These are phyloP conservation scores for Platycheirus albimanus DNA, from an alignment of 2,888 invertebrate species.

Conservation along the genomic window DNA sequence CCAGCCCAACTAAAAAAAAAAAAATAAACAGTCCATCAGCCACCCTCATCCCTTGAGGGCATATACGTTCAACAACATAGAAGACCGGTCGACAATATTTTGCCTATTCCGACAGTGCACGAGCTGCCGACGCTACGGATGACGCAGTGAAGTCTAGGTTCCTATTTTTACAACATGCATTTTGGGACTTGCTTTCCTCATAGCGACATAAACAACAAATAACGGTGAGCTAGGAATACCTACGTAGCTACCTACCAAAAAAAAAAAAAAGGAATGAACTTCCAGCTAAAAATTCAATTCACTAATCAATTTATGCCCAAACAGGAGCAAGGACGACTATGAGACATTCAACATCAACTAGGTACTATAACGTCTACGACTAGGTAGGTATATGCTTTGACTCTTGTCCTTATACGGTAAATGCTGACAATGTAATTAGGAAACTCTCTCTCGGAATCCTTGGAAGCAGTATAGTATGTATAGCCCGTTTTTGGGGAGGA, in stretches of 20 bases:
- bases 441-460: slow-evolving; percentile 59
- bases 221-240: slow-evolving; percentile 20
- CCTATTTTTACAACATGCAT: slow-evolving; percentile 14
- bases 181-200: slow-evolving; percentile 17
- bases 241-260: background rate
- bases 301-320: slow-evolving; percentile 73
- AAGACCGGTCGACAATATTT: slow-evolving; percentile 32
- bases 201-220: slow-evolving; percentile 51
- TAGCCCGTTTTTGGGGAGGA: slow-evolving; percentile 43
- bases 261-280: slow-evolving; percentile 42
- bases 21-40: background rate
- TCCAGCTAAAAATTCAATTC: slow-evolving; percentile 64
- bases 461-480: no score
- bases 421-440: slow-evolving; percentile 72
- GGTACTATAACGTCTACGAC: background rate
- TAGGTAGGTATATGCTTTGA: slow-evolving; percentile 21
- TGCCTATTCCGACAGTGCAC: slow-evolving; percentile 15
- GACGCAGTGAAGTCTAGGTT: slow-evolving; percentile 8
- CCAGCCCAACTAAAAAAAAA: slow-evolving; percentile 16
- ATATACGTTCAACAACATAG: background rate
- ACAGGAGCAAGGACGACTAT: slow-evolving; percentile 39
- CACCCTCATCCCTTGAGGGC: slow-evolving; percentile 30
- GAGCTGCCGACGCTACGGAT: no score
- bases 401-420: slow-evolving; percentile 47
- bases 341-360: background rate